Evolutionary conservation across 64 coral and sea anemone genomes (phyloP).

Genomic region (Anthopleura sola): DNA sequence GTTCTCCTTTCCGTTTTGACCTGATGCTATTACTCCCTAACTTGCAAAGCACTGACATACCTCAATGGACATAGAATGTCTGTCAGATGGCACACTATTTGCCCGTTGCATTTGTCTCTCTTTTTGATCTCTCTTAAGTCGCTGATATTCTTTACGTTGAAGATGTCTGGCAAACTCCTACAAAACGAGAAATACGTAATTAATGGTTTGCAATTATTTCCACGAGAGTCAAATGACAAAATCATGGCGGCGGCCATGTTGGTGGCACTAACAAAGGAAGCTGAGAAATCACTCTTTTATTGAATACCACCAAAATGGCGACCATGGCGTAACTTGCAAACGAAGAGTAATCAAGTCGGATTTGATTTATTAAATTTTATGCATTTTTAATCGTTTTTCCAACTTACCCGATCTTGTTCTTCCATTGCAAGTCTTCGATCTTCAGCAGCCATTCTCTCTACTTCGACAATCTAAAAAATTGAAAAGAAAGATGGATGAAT

Average conservation of each 20-base stretch:
- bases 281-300: too few species aligned
- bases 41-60: not conserved
- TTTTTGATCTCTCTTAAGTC: slow-evolving; percentile 40
- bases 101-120: slow-evolving; percentile 48
- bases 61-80: not conserved
- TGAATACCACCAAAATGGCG: too few species aligned
- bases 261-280: too few species aligned
- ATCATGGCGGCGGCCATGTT: too few species aligned
- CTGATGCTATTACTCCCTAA: too few species aligned
- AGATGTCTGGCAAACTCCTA: slow-evolving; percentile 55
- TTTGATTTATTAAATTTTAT: too few species aligned
- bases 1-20: too few species aligned
- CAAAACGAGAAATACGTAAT: not conserved
- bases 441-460: slow-evolving; percentile 39
- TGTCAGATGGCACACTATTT: slow-evolving; percentile 39
- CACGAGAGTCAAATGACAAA: too few species aligned
- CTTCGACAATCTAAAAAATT: slow-evolving; percentile 45
- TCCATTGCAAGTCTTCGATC: slow-evolving; percentile 85
- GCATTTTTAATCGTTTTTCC: not conserved
- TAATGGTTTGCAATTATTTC: too few species aligned
- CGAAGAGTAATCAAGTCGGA: not conserved
- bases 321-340: not conserved
- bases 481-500: not conserved
- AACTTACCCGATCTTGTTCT: slow-evolving; percentile 79
- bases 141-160: slow-evolving; percentile 47